Conservation (phyloP, 2,888 invertebrate species). For the Drosophila maculinotata region DNA sequence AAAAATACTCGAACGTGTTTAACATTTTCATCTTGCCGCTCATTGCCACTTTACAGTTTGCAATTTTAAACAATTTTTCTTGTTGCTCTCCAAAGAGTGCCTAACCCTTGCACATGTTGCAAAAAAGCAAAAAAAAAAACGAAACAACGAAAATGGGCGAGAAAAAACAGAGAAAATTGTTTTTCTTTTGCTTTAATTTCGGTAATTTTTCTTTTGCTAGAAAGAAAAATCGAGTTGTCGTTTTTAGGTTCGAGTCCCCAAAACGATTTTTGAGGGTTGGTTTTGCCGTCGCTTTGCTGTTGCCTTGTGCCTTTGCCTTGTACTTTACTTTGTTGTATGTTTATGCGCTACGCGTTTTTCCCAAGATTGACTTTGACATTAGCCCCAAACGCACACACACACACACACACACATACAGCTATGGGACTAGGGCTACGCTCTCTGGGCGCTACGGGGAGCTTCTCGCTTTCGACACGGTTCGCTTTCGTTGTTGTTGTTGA, state of each 20-base stretch:
- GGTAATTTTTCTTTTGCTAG: conserved; percentile 78
- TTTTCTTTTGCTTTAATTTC: conserved; percentile 81
- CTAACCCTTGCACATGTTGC: conserved; percentile 61
- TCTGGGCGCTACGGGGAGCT: conserved; percentile 54
- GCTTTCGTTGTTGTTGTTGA: conserved; percentile 31
- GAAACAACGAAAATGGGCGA: conserved; percentile 10
- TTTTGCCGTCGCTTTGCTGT: conserved; percentile 42
- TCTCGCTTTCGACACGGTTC: conserved; percentile 72
- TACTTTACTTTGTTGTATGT: conserved; percentile 71
- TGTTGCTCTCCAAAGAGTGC: conserved; percentile 61
- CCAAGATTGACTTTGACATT: conserved; percentile 82
- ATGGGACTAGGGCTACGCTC: conserved; percentile 31
- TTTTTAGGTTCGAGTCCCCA: conserved; percentile 52
- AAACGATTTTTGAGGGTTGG: conserved; percentile 56
- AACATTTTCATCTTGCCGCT: conserved; percentile 68
- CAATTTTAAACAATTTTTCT: conserved; percentile 77
- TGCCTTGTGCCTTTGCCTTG: conserved; percentile 47
- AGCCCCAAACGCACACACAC: conserved; percentile 67
- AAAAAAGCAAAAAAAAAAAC: background rate
- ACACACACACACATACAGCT: conserved; percentile 26
- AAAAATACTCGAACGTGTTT: conserved; percentile 65
- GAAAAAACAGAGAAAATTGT: conserved; percentile 68
- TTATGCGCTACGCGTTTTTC: conserved; percentile 80
- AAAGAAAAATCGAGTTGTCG: conserved; percentile 80
- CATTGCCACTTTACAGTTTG: conserved; percentile 56